Conservation (phyloP, 2,113 vertebrate genomes). For the Scalopus aquaticus region DNA sequence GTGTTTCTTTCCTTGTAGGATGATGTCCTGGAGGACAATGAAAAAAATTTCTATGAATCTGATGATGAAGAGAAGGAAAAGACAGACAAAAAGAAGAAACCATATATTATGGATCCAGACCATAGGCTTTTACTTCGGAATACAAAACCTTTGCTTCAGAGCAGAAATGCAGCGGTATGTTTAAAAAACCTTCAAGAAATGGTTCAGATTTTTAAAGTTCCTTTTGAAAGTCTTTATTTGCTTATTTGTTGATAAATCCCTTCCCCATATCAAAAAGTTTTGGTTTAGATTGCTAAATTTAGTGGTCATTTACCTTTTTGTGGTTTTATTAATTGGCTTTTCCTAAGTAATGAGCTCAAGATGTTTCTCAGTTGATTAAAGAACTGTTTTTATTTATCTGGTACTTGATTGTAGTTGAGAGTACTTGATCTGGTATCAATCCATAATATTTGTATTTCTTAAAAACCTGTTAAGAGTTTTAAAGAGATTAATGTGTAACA, state of each 20-base stretch:
- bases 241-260: not conserved
- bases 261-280: not conserved
- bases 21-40: conserved; percentile 86
- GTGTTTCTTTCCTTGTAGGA: conserved; percentile 84
- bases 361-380: not conserved
- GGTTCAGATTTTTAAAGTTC: not conserved
- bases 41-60: conserved; percentile 93
- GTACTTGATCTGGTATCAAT: not conserved
- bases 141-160: conserved; percentile 97
- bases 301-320: not conserved
- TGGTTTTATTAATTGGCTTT: conserved; percentile 13
- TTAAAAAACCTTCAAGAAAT: not conserved
- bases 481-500: not conserved
- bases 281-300: conserved; percentile 2
- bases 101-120: conserved; percentile 96
- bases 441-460: not conserved
- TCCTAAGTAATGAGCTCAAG: not conserved
- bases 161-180: conserved; percentile 97
- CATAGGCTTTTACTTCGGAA: conserved; percentile 95
- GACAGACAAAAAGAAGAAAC: conserved; percentile 71
- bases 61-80: conserved; percentile 90
- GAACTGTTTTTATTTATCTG: not conserved
- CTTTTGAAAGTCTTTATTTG: not conserved
- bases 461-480: not conserved
- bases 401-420: not conserved